These are phyloP conservation scores for Calephelis nemesis DNA, from an alignment of 1,140 invertebrate species.

Conservation along the genomic window DNA sequence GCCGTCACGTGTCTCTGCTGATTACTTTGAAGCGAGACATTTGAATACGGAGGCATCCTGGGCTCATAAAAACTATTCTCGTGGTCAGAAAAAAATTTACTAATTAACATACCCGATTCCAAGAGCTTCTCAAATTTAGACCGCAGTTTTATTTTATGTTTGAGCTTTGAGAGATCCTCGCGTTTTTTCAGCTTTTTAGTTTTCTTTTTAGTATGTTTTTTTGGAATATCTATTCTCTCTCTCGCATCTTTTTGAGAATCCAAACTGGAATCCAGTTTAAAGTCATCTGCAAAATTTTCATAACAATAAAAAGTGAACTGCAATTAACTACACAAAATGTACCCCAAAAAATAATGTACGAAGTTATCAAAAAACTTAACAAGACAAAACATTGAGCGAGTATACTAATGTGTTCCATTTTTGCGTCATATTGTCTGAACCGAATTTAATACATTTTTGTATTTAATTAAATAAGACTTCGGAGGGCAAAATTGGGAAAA, in stretches of 20 bases:
- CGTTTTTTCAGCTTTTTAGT: slow-evolving; percentile 15
- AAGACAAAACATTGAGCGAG: too few relatives aligned
- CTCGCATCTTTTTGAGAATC: background rate
- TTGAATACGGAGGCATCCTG: too few relatives aligned
- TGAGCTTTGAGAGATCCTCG: background rate
- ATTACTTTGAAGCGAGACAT: too few relatives aligned
- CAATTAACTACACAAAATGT: background rate
- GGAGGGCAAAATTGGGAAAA: background rate
- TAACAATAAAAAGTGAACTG: background rate
- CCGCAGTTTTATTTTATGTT: slow-evolving; percentile 28
- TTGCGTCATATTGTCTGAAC: too few relatives aligned
- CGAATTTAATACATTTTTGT: too few relatives aligned
- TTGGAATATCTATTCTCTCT: background rate
- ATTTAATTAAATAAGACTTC: too few relatives aligned
- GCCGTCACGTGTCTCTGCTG: too few relatives aligned
- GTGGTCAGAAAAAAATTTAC: background rate
- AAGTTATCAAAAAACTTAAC: too few relatives aligned
- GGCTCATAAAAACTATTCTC: too few relatives aligned
- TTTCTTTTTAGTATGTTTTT: background rate
- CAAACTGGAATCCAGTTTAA: slow-evolving; percentile 7
- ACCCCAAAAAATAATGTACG: slow-evolving; percentile 2
- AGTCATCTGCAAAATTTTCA: background rate
- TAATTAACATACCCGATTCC: background rate
- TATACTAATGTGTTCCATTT: too few relatives aligned
- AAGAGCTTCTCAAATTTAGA: slow-evolving; percentile 35